Conservation (phyloP, 1,140 invertebrate genomes). For the Papilio polytes region DNA sequence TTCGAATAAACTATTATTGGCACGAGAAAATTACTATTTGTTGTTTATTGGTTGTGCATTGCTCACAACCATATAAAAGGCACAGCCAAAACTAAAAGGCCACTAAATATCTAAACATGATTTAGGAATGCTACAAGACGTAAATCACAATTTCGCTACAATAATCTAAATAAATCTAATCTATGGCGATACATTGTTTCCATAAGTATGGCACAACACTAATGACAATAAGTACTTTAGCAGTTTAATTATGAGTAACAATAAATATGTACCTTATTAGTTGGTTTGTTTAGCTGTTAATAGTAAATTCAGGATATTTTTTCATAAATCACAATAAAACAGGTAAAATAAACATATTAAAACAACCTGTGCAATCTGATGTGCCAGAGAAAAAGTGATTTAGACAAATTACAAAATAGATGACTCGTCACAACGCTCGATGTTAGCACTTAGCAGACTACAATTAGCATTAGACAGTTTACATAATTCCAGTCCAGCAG, state of each 20-base stretch:
- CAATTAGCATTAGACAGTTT: not conserved
- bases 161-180: slow-evolving; percentile 29
- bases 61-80: slow-evolving; percentile 16
- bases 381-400: not conserved
- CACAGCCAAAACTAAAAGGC: slow-evolving; percentile 9
- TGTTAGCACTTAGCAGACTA: slow-evolving; percentile 20
- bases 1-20: not conserved
- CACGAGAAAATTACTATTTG: not conserved
- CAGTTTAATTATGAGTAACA: slow-evolving; percentile 12
- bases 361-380: not conserved
- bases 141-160: slow-evolving; percentile 26
- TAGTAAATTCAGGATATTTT: not conserved
- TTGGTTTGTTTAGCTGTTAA: not conserved
- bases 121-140: slow-evolving; percentile 15
- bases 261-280: not conserved
- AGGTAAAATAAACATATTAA: not conserved
- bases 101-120: slow-evolving; percentile 13
- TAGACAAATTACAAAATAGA: not conserved
- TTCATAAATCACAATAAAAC: not conserved
- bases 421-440: not conserved
- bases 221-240: slow-evolving; percentile 31
- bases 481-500: no score
- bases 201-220: not conserved
- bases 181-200: slow-evolving; percentile 13
- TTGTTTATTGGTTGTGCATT: not conserved